Base-by-base conservation (phyloP, 1,140 invertebrate genomes). In the Scaptodrosophila lebanonensis region DNA sequence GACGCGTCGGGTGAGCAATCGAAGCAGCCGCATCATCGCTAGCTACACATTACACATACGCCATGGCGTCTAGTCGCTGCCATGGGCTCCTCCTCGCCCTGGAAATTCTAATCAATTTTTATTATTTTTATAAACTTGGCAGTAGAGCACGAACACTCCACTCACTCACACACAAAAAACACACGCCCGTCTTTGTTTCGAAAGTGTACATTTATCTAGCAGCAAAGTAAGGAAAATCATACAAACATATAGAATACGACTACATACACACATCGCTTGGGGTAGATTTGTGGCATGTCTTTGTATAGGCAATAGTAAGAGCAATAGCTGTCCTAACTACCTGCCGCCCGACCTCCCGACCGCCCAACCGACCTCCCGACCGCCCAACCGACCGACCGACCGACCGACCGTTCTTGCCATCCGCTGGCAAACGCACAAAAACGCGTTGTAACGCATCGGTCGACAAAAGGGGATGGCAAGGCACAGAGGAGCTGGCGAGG, bases 91-190 rank as follows among this genome's bases (percentile, higher is more conserved):
- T 47, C 49, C 53, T 18, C 25, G 42, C 60, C 45, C 53, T 71
- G 52, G 73, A 73, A 85, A 83, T 85, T 85, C 83, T 85, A 85
- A 85, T 85, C 77, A 85, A 85, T 85, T 85, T 85, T 85, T 85
- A 85, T 85, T 85, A 85, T 85, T 85, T 85, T 85, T 83, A 76
- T 66, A 83, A 79, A 82, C 49, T 79, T 65, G 57, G 53, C 69
- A 73, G 47, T 13, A 48, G 22, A 40, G 20, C 44, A n/a, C n/a
- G n/a, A n/a, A n/a, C n/a, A n/a, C n/a, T n/a, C n/a, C n/a, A n/a
- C n/a, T n/a, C n/a, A n/a, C n/a, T n/a, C 9, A 13, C 11, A 15
- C 3, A 38, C 35, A 6, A 3, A 38, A n/a, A n/a, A n/a, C n/a
- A n/a, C n/a, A n/a, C n/a, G n/a, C n/a, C n/a, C 16, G 53, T 67